These are phyloP conservation scores for Tragelaphus buxtoni DNA, from an alignment of 2,113 vertebrate species.

Conservation along the genomic window DNA sequence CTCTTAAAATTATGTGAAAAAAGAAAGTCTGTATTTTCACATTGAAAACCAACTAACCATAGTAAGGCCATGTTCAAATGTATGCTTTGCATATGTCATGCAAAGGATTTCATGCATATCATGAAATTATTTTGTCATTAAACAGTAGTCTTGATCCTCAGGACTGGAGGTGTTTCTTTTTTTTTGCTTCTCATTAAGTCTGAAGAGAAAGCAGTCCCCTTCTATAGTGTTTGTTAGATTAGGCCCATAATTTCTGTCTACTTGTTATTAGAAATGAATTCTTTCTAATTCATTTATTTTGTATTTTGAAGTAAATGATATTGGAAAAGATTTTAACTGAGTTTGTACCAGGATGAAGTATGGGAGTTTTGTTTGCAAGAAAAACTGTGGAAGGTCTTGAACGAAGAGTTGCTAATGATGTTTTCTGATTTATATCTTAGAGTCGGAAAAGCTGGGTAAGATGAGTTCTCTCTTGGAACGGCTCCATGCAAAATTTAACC, in stretches of 20 bases:
- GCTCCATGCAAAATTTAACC: constrained; percentile 95
- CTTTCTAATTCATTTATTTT: too few species aligned
- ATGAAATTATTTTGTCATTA: background rate
- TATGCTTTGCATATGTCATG: background rate
- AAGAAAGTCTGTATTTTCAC: constrained; percentile 20
- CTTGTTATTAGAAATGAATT: background rate
- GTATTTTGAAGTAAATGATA: constrained; percentile 50
- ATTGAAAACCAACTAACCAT: background rate
- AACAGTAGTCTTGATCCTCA: background rate
- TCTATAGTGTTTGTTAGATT: background rate
- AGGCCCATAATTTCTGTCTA: constrained; percentile 16
- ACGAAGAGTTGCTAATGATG: constrained; percentile 27
- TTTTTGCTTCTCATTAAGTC: background rate
- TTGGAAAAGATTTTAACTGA: background rate
- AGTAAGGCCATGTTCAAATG: background rate
- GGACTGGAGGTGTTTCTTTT: background rate
- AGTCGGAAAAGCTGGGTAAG: constrained; percentile 84
- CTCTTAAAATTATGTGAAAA: constrained; percentile 19
- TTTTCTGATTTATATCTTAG: constrained; percentile 66
- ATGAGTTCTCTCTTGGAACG: constrained; percentile 92
- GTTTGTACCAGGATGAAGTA: background rate
- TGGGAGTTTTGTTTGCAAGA: background rate
- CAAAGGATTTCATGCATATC: background rate
- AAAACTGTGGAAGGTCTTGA: constrained; percentile 23
- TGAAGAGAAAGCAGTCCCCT: background rate